Evolutionary conservation across 1,140 invertebrate genomes (phyloP).

Genomic region (Drosophila chauvacae): DNA sequence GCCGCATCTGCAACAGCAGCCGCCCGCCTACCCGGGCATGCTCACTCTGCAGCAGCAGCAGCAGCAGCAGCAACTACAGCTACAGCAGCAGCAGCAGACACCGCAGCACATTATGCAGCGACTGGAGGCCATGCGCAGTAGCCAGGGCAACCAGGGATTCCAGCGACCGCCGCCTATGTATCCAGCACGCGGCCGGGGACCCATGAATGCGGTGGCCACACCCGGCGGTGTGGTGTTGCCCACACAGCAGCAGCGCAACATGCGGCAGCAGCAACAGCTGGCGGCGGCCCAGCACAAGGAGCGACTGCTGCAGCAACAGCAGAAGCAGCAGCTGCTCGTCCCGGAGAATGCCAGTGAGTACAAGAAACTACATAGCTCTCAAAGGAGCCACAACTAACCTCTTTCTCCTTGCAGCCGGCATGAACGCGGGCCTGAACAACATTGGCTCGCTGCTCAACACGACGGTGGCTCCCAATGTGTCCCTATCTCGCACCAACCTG

Average conservation of each 20-base stretch:
- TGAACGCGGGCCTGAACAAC: conserved; percentile 88
- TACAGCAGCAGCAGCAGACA: conserved; percentile 41
- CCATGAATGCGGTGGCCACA: conserved; percentile 80
- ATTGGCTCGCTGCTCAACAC: conserved; percentile 92
- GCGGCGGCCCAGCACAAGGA: conserved; percentile 86
- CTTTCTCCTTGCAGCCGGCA: conserved; percentile 75
- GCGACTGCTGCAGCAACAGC: conserved; percentile 88
- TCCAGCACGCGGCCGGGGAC: conserved; percentile 57
- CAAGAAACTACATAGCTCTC: too few relatives aligned
- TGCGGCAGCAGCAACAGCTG: conserved; percentile 69
- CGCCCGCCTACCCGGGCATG: conserved; percentile 76
- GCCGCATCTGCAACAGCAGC: conserved; percentile 86
- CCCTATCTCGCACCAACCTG: conserved; percentile 88
- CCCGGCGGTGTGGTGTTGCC: conserved; percentile 69
- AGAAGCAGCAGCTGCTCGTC: conserved; percentile 89
- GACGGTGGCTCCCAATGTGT: conserved; percentile 92
- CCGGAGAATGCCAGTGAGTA: conserved; percentile 87
- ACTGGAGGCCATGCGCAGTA: conserved; percentile 55
- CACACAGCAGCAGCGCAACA: conserved; percentile 80
- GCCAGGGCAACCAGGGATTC: conserved; percentile 69
- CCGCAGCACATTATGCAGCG: conserved; percentile 60
- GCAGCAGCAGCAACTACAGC: conserved; percentile 36
- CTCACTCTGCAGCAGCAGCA: conserved; percentile 50
- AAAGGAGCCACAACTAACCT: neutral
- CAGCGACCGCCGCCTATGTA: conserved; percentile 83